A percentile compares a stretch with the other conserved stretches of the same genome.
These are phyloP conservation scores for Ichneumon xanthorius DNA, from an alignment of 2,888 invertebrate species.

Conservation along the genomic window DNA sequence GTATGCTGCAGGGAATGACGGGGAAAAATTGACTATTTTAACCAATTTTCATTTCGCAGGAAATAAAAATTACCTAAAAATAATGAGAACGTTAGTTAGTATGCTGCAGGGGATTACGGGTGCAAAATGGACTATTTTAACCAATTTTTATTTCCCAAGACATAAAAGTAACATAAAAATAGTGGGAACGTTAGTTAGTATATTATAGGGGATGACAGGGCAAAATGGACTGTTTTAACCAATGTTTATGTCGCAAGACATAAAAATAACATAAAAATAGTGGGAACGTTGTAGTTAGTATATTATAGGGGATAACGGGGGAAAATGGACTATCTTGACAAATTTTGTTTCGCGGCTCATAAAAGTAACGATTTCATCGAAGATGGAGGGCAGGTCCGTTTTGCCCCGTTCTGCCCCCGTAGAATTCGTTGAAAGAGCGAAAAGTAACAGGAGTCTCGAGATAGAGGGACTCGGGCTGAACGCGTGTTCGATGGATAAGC, in stretches of 20 bases:
- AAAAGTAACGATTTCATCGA: neutral
- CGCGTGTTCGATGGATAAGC: conserved; percentile 26
- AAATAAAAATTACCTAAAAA: neutral
- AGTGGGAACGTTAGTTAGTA: neutral
- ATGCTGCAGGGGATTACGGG: no score
- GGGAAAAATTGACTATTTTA: neutral
- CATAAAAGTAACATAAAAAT: no score
- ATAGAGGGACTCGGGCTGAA: conserved; percentile 4
- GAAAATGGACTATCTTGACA: neutral
- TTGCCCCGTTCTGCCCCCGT: neutral
- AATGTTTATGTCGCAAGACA: no score
- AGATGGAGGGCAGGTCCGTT: neutral
- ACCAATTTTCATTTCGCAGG: neutral
- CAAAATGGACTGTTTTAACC: no score
- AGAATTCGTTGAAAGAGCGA: conserved; percentile 10
- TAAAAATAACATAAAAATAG: neutral
- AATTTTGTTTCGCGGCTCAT: neutral
- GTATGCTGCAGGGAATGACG: neutral
- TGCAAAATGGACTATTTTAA: no score
- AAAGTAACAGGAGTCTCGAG: conserved; percentile 14
- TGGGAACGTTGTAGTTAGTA: neutral
- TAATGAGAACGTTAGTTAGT: neutral
- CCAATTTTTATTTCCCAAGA: no score
- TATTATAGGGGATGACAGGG: no score
- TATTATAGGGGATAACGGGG: neutral